phyloP scores from a whole-genome alignment of 2,888 invertebrate genomes.

The Acleris emargana region DNA sequence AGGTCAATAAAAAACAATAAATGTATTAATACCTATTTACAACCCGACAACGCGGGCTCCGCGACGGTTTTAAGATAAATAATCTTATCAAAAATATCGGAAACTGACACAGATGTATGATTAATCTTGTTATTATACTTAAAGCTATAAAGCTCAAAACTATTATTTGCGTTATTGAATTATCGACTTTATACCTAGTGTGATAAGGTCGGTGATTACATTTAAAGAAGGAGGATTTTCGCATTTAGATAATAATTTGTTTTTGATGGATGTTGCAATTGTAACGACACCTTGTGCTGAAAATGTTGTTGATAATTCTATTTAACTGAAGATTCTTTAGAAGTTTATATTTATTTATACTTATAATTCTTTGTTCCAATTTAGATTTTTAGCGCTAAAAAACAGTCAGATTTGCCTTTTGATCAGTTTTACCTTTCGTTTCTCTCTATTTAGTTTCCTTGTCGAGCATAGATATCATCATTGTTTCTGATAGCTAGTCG shows the following conservation, averaged over 20 bases:
- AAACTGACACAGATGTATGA: slow-evolving; percentile 34
- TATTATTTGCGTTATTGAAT: neutral
- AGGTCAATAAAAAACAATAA: too few relatives aligned
- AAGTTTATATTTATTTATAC: too few relatives aligned
- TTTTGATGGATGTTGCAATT: slow-evolving; percentile 10
- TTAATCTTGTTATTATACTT: slow-evolving; percentile 29
- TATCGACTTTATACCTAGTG: neutral
- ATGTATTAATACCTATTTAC: too few relatives aligned
- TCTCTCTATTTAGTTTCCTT: too few relatives aligned
- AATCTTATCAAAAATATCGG: slow-evolving; percentile 17
- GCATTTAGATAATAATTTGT: slow-evolving; percentile 4
- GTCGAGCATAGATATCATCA: too few relatives aligned
- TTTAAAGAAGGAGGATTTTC: neutral
- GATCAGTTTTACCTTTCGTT: too few relatives aligned
- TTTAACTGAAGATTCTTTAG: neutral
- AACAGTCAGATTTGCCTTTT: too few relatives aligned
- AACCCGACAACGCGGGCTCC: neutral
- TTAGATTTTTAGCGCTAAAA: too few relatives aligned
- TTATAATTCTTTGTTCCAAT: too few relatives aligned
- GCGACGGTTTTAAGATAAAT: slow-evolving; percentile 19
- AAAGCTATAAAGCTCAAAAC: neutral
- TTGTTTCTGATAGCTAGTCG: too few relatives aligned
- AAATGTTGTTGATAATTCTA: neutral
- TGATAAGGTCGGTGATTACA: neutral
- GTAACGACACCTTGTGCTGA: neutral